A percentile compares a stretch with the other conserved stretches of the same genome.
Evolutionary conservation across 2,113 vertebrate species (phyloP).

Genomic region (Archilochus colubris): DNA sequence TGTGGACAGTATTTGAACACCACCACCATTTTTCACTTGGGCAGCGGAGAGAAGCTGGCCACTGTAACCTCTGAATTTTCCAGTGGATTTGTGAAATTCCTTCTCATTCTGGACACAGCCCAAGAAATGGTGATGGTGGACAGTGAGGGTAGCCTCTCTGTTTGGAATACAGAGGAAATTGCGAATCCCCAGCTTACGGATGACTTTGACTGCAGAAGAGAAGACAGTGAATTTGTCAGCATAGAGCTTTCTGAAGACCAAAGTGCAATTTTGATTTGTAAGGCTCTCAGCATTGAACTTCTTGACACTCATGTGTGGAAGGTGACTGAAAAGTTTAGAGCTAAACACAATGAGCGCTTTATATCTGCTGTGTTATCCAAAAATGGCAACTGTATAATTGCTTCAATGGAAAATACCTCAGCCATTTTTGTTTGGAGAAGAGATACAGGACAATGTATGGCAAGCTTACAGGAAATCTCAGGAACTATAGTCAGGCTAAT

Average conservation of each 20-base stretch:
- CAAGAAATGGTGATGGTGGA: constrained; percentile 98
- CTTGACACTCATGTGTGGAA: constrained; percentile 94
- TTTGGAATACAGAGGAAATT: constrained; percentile 96
- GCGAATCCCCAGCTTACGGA: constrained; percentile 91
- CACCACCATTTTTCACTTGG: constrained; percentile 91
- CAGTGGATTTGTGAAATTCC: constrained; percentile 95
- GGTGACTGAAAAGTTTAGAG: constrained; percentile 96
- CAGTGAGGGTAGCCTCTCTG: constrained; percentile 93
- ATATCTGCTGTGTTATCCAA: constrained; percentile 94
- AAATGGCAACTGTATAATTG: constrained; percentile 95
- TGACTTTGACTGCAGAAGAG: constrained; percentile 94
- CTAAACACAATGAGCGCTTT: constrained; percentile 93
- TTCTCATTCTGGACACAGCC: constrained; percentile 91
- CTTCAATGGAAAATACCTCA: constrained; percentile 98
- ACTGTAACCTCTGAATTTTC: constrained; percentile 97
- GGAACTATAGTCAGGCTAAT: constrained; percentile 96
- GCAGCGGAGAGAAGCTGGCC: constrained; percentile 93
- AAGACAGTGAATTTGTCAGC: constrained; percentile 93
- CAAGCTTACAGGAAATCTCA: constrained; percentile 96
- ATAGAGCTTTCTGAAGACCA: constrained; percentile 97
- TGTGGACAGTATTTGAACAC: constrained; percentile 98
- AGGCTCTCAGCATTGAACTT: constrained; percentile 94
- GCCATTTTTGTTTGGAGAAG: constrained; percentile 98
- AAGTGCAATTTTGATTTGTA: constrained; percentile 95
- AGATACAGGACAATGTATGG: constrained; percentile 98